Base-by-base conservation (phyloP, 2,113 vertebrate species). In the Cottus gobio region DNA sequence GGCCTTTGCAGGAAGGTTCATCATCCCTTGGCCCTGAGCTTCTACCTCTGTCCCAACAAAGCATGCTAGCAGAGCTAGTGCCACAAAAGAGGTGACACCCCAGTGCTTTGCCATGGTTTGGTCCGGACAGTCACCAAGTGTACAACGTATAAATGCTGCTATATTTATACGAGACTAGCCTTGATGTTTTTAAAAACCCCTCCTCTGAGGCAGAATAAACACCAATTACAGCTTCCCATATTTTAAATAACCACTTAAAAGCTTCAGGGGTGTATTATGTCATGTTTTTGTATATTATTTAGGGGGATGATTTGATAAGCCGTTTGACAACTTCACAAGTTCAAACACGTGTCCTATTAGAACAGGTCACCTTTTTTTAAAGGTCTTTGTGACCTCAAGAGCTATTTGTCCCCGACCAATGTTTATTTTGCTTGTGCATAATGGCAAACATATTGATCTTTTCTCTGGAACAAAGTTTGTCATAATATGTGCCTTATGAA, bases 371-470 rank as follows among this genome's bases (percentile, higher is more conserved):
- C 39, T 42, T 9, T 42, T 42, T 42, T 42, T 34, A 42, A 42
- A 44, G 80, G 89, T 83, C 80, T 66, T 22, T 58, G 31, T 85
- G 78, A 44, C 88, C 85, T 70, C 8, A 70, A 24, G 4, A 26
- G 78, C 34, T 80, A 75, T 89, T 78, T 87, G 81, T 71, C 26
- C 71, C 30, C 63, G 83, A n/a, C n/a, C n/a, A 73, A 83, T 90
- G 68, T 86, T 89, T 88, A 74, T 80, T 85, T 89, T 76, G 36
- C 50, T 4, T 22, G 56, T 26, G 2, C 24, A 26, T 4, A 26
- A 24, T 54, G 3, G n/a, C n/a, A 54, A 63, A 39, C 61, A 39
- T 39, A 26, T 64, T 39, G 36, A 64, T 64, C 36, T 42, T 42
- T 63, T 42, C 62, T 62, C 31, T 42, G 13, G 13, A 13, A 39